Conservation (phyloP, 2,113 vertebrate genomes). For the Mirounga angustirostris region DNA sequence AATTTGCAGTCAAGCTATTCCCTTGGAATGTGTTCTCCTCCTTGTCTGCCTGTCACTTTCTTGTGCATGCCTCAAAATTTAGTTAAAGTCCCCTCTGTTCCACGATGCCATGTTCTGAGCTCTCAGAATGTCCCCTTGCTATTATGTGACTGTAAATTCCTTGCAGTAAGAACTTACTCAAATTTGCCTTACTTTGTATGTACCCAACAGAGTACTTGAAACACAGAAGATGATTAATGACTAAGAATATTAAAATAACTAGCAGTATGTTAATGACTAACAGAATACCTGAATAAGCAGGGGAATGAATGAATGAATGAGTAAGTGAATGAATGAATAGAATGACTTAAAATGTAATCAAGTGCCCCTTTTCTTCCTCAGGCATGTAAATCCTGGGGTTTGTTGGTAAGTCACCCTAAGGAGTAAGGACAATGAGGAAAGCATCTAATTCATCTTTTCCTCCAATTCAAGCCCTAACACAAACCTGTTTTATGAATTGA, state of each 20-base stretch:
- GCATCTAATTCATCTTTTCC: background rate
- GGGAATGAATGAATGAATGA: background rate
- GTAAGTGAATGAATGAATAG: background rate
- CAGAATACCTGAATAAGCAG: background rate
- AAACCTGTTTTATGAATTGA: background rate
- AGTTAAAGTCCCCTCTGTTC: background rate
- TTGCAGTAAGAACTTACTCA: background rate
- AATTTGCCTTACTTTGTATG: background rate
- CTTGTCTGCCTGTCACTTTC: background rate
- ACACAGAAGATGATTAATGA: background rate
- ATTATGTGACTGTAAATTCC: background rate
- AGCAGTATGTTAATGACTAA: background rate
- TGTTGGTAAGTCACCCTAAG: background rate
- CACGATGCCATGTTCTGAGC: background rate
- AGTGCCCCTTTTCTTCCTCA: background rate
- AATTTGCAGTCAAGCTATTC: background rate
- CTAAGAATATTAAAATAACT: background rate
- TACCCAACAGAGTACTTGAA: background rate
- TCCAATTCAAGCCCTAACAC: background rate
- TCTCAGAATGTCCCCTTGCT: background rate
- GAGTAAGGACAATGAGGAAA: background rate
- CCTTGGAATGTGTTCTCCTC: background rate
- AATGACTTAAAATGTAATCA: background rate
- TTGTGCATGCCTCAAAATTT: background rate
- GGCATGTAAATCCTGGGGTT: background rate